These are phyloP conservation scores for Ophthalmolycus amberensis DNA, from an alignment of 2,113 vertebrate species.

Conservation along the genomic window DNA sequence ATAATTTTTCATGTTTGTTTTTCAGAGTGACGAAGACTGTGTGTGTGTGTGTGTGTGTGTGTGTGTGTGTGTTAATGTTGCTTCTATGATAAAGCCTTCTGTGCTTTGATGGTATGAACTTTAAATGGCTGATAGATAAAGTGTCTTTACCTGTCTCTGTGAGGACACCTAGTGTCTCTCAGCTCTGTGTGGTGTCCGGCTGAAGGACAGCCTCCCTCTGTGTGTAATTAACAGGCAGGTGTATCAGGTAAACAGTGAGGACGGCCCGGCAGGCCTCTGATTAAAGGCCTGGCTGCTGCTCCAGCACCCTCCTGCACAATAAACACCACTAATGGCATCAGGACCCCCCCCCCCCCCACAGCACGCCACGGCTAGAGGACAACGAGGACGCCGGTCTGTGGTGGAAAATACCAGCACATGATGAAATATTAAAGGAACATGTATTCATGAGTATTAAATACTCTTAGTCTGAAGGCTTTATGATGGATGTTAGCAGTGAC, in stretches of 20 bases:
- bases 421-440: neutral
- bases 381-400: conserved; percentile 1
- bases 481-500: no score
- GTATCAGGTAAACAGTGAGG: conserved; percentile 85
- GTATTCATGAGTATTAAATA: neutral
- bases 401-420: neutral
- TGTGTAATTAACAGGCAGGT: conserved; percentile 80
- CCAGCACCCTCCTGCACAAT: conserved; percentile 81
- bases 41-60: neutral
- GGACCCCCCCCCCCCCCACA: conserved; percentile 3
- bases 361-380: conserved; percentile 32
- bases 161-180: conserved; percentile 37
- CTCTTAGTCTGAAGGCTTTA: no score
- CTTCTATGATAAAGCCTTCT: no score
- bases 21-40: neutral
- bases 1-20: neutral
- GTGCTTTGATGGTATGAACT: no score
- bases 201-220: conserved; percentile 78
- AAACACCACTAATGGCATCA: conserved; percentile 78
- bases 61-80: neutral
- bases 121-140: no score
- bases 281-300: conserved; percentile 81
- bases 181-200: conserved; percentile 48
- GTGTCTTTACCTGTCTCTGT: neutral
- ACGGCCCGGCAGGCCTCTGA: conserved; percentile 83